Evolutionary conservation across 2,797 vertebrate species (phyloP).

Genomic region (Phrynocephalus vlangalii): DNA sequence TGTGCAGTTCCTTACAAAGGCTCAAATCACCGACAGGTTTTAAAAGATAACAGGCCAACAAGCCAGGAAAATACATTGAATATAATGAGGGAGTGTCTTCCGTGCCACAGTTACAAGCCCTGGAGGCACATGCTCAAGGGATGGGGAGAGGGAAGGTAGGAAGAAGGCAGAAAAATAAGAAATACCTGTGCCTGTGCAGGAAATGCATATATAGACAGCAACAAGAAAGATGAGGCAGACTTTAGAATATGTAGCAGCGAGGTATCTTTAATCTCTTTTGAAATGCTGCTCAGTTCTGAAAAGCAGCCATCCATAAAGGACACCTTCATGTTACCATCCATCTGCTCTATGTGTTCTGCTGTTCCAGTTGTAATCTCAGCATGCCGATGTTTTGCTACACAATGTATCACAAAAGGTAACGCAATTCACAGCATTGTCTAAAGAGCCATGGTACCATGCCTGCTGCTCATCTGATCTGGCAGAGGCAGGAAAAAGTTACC

Average conservation of each 20-base stretch:
- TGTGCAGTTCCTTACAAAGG: constrained; percentile 21
- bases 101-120: constrained; percentile 40
- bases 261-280: neutral
- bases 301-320: neutral
- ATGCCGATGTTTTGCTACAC: neutral
- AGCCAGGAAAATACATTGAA: constrained; percentile 13
- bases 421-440: neutral
- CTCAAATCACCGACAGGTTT: constrained; percentile 49
- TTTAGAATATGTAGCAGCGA: constrained; percentile 15
- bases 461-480: neutral
- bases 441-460: neutral
- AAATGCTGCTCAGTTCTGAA: constrained; percentile 22
- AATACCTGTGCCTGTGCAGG: neutral
- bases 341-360: neutral
- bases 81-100: constrained; percentile 21
- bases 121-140: constrained; percentile 22
- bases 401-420: neutral
- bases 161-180: constrained; percentile 11
- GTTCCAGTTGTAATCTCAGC: neutral
- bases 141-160: neutral
- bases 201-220: neutral
- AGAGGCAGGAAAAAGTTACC: neutral
- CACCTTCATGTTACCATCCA: neutral
- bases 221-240: constrained; percentile 22
- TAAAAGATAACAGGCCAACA: constrained; percentile 44